Evolutionary conservation across 2,113 vertebrate genomes (phyloP).

Genomic region (Halcyon malimbica): DNA sequence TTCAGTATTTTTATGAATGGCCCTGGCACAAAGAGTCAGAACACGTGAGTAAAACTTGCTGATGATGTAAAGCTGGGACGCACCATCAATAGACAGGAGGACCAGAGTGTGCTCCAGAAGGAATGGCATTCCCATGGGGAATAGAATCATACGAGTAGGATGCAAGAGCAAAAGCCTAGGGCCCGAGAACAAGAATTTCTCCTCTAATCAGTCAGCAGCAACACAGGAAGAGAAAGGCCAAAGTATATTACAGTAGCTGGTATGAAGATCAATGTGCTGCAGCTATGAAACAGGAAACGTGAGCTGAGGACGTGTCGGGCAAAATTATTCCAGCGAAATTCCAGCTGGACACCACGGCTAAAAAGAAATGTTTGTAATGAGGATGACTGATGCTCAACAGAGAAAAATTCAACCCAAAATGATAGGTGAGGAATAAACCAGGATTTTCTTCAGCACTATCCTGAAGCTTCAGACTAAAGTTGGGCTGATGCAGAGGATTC

Average conservation of each 20-base stretch:
- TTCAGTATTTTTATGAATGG: background rate
- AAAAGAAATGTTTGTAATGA: background rate
- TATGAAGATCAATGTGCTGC: background rate
- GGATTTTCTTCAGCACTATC: background rate
- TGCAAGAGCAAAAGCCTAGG: background rate
- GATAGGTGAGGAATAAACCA: background rate
- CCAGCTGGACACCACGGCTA: background rate
- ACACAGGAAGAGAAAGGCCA: background rate
- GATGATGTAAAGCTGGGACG: background rate
- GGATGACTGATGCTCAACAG: background rate
- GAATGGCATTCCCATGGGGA: background rate
- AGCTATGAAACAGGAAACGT: background rate
- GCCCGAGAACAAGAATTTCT: constrained; percentile 1
- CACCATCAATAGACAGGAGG: background rate
- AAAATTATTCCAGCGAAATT: background rate
- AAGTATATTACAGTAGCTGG: background rate
- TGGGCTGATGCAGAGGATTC: background rate
- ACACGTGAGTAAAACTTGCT: background rate
- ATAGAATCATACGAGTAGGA: background rate
- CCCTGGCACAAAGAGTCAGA: background rate
- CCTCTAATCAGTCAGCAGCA: background rate
- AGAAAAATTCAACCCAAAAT: background rate
- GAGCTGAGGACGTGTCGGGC: background rate
- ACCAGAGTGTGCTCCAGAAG: background rate
- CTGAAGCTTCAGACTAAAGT: background rate